phyloP scores from a whole-genome alignment of 1,140 invertebrate genomes.

The Heliconius melpomene region DNA sequence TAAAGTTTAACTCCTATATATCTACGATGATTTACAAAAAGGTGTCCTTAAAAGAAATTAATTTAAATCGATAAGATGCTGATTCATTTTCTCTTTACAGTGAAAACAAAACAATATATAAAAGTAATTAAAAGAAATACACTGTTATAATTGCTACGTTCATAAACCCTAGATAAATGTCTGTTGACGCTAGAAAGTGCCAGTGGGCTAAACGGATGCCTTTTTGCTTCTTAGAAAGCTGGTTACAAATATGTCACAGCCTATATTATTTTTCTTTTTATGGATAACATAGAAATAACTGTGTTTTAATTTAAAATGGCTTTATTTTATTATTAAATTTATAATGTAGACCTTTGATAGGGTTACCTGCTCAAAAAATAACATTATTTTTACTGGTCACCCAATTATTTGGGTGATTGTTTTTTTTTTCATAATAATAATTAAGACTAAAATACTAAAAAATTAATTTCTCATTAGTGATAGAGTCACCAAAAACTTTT shows the following conservation, averaged over 20 bases:
- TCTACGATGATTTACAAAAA: background rate
- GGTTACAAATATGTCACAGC: slow-evolving; percentile 32
- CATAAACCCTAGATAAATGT: slow-evolving; percentile 36
- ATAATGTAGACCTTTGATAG: too few species aligned
- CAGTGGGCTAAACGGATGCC: slow-evolving; percentile 17
- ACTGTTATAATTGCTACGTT: slow-evolving; percentile 32
- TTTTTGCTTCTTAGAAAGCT: slow-evolving; percentile 34
- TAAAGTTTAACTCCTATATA: too few species aligned
- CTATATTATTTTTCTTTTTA: slow-evolving; percentile 35
- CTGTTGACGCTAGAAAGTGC: slow-evolving; percentile 36
- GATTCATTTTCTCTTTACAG: too few species aligned
- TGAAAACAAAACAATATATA: background rate
- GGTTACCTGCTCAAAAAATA: too few species aligned
- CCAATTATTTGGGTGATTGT: too few species aligned
- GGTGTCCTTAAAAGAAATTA: background rate
- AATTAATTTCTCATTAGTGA: too few species aligned
- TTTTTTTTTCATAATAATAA: too few species aligned
- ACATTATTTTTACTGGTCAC: too few species aligned
- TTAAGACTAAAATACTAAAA: too few species aligned
- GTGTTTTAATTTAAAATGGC: background rate
- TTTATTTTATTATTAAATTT: too few species aligned
- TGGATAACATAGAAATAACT: slow-evolving; percentile 10
- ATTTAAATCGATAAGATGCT: background rate
- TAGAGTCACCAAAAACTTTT: too few species aligned
- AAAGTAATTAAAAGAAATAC: background rate